Evolutionary conservation across 1,140 invertebrate genomes (phyloP), one percentile per base, ranked within the genome.

Genomic region (Diorhabda carinulata): DNA sequence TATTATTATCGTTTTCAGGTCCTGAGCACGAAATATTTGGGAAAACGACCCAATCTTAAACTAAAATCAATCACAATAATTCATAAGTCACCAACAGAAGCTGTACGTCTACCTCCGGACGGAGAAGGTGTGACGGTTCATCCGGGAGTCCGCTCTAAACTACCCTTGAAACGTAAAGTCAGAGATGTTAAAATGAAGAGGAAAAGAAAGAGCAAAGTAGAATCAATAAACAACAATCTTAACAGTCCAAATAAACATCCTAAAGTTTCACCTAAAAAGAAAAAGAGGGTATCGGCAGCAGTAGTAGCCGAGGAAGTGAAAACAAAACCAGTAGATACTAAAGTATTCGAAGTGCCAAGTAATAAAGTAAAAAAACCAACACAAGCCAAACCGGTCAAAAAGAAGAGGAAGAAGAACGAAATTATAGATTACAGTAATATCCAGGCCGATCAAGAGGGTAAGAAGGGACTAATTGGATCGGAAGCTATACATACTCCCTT

Each of bases 11-110:
- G 47, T 52, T 52, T 52, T 52, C n/a, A 94, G 92, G 86, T 92
- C 78, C 85, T 89, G 76, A 92, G 91, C 84, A 91, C 89, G 74
- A 88, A 89, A 74, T 86, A 92, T 73, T 84, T 93, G 72, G 89
- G 91, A 73, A 93, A 92, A 72, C 86, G 87, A 57, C 88, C 89
- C 74, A 88, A 90, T 78, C 84, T 88, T 80, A 93, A 93, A 82
- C 85, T 92, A 77, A 92, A 92, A 81, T 90, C 90, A 8, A 87
- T 93, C 69, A 93, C 92, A 71, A 93, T 93, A 82, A 92, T 93
- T 74, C 91, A 93, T 85, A 92, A 90, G 78, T 91, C 91, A 71
- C 92, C 91, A 68, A 92, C 91, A 57, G 91, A 93, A 83, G 92
- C 91, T 60, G 91, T 93, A 70, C 87, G 91, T 4, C 81, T 93